phyloP scores from a whole-genome alignment of 2,113 vertebrate genomes.

The Cheilinus undulatus region DNA sequence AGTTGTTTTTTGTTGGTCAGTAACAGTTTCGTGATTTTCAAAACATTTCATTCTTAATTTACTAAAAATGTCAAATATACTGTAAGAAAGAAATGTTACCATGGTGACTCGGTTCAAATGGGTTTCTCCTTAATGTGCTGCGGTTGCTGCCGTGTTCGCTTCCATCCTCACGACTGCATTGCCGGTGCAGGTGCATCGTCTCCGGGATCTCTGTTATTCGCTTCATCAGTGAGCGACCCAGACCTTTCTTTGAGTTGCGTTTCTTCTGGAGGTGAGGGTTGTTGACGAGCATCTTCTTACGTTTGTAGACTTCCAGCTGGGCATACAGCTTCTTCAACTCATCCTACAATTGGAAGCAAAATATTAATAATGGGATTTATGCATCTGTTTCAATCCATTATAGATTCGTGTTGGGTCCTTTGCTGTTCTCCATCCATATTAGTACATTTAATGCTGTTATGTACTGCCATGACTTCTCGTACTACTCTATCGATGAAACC shows the following conservation, averaged over 20 bases:
- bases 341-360: slow-evolving; percentile 82
- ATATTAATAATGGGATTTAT: background rate
- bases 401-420: background rate
- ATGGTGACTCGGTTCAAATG: slow-evolving; percentile 83
- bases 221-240: slow-evolving; percentile 96
- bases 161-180: slow-evolving; percentile 92
- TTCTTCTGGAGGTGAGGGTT: slow-evolving; percentile 99
- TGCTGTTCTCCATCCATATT: background rate
- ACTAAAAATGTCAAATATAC: no score
- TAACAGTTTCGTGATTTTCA: no score
- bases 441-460: no score
- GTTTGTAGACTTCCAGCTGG: slow-evolving; percentile 97
- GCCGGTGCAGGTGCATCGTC: slow-evolving; percentile 92
- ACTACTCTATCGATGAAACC: no score
- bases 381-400: background rate
- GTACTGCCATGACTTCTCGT: no score
- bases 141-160: slow-evolving; percentile 87
- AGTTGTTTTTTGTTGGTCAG: no score
- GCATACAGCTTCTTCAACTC: slow-evolving; percentile 97
- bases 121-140: slow-evolving; percentile 85
- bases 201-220: slow-evolving; percentile 98
- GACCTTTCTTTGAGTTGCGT: slow-evolving; percentile 97
- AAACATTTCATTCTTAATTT: no score
- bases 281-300: slow-evolving; percentile 99
- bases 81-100: slow-evolving; percentile 74